phyloP scores from a whole-genome alignment of 2,797 vertebrate species.

The Numenius phaeopus region DNA sequence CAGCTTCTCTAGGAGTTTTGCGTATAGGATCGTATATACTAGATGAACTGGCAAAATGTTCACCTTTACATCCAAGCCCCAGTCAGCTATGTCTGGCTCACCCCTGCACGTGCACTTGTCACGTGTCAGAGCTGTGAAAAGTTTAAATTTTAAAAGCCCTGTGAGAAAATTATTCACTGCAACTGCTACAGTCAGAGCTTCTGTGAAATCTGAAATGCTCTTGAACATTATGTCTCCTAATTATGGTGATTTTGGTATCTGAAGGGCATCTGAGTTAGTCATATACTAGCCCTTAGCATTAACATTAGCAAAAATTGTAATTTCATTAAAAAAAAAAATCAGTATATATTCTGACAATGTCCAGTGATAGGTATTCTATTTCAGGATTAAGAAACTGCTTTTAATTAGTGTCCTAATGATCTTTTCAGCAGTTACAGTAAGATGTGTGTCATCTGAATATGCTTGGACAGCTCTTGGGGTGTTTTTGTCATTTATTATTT shows the following conservation, averaged over 20 bases:
- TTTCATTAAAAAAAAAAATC: neutral
- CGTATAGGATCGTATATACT: neutral
- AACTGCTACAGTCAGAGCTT: neutral
- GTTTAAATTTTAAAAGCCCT: neutral
- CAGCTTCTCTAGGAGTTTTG: neutral
- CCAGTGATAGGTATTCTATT: neutral
- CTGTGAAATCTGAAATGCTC: neutral
- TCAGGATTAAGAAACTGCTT: neutral
- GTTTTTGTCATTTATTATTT: neutral
- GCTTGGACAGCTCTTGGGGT: neutral
- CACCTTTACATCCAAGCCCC: neutral
- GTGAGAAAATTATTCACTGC: neutral
- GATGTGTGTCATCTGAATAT: neutral
- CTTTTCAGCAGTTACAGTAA: neutral
- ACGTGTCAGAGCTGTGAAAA: neutral
- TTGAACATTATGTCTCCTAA: neutral
- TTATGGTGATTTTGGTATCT: neutral
- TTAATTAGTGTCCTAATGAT: neutral
- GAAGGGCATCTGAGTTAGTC: neutral
- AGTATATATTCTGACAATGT: neutral
- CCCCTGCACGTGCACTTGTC: neutral
- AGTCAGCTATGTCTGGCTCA: neutral
- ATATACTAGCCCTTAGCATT: neutral
- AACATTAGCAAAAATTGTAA: neutral
- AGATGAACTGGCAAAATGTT: neutral